Evolutionary conservation across 2,113 vertebrate genomes (phyloP).

Genomic region (Perca schrenkii): DNA sequence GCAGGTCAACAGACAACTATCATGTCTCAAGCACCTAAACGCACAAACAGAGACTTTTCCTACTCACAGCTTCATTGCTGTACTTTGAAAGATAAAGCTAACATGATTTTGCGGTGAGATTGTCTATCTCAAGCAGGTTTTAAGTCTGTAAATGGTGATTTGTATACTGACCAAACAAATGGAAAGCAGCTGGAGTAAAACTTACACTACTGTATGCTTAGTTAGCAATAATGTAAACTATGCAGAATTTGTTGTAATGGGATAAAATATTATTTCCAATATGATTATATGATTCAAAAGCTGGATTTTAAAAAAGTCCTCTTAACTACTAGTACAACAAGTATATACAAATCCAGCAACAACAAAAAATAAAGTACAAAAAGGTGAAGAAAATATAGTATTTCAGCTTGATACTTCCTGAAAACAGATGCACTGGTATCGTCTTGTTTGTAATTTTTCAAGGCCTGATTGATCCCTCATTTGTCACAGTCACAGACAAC

Average conservation of each 20-base stretch:
- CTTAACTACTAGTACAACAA: constrained; percentile 3
- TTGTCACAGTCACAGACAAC: constrained; percentile 69
- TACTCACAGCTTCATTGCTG: neutral
- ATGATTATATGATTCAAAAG: neutral
- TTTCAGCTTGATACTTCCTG: neutral
- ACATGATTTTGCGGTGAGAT: neutral
- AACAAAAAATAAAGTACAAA: neutral
- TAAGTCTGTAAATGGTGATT: neutral
- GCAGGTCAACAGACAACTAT: neutral
- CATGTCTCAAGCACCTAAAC: neutral
- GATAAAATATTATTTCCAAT: neutral
- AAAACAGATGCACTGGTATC: constrained; percentile 50
- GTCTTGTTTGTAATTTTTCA: constrained; percentile 35
- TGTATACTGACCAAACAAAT: neutral
- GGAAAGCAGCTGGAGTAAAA: neutral
- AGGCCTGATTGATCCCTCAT: constrained; percentile 76
- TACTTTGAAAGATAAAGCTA: neutral
- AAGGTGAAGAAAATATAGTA: neutral
- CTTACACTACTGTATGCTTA: neutral
- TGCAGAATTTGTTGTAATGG: neutral
- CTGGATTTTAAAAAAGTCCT: neutral
- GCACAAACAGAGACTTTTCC: neutral
- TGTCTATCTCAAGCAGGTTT: neutral
- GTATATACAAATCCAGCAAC: neutral
- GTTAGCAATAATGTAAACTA: neutral